phyloP scores from a whole-genome alignment of 1,140 invertebrate species.

The Euwallacea similis region DNA sequence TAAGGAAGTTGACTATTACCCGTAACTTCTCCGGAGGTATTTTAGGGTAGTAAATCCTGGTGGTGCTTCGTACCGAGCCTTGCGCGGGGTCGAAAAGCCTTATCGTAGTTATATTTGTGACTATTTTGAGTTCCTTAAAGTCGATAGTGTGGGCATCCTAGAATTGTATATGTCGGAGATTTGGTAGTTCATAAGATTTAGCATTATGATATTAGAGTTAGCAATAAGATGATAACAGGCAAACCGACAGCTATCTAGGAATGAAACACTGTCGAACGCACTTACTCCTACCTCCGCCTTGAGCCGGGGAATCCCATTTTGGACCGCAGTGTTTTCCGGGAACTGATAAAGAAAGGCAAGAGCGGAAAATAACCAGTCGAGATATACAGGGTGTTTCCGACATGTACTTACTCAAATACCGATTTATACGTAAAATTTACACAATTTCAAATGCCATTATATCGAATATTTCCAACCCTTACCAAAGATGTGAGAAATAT shows the following conservation, averaged over 20 bases:
- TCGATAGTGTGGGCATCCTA: conserved; percentile 50
- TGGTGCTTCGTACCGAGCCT: conserved; percentile 44
- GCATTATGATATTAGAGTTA: no score
- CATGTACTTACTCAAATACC: no score
- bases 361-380: no score
- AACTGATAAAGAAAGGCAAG: no score
- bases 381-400: no score
- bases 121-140: conserved; percentile 52
- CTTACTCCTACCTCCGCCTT: no score
- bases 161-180: conserved; percentile 11
- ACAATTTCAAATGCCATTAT: conserved; percentile 2
- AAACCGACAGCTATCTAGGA: no score
- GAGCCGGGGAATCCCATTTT: no score
- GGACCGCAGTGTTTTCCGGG: no score
- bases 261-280: no score
- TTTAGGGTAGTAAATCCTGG: conserved; percentile 51
- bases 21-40: conserved; percentile 22
- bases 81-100: conserved; percentile 69
- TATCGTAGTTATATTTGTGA: conserved; percentile 75
- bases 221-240: no score
- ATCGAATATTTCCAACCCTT: conserved; percentile 23
- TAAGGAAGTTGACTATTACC: conserved; percentile 2
- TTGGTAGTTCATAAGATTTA: no score
- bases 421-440: neutral
- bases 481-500: conserved; percentile 61